Evolutionary conservation across 2,888 invertebrate species (phyloP), one percentile per base, ranked within the genome.

Genomic region (Salticus scenicus): DNA sequence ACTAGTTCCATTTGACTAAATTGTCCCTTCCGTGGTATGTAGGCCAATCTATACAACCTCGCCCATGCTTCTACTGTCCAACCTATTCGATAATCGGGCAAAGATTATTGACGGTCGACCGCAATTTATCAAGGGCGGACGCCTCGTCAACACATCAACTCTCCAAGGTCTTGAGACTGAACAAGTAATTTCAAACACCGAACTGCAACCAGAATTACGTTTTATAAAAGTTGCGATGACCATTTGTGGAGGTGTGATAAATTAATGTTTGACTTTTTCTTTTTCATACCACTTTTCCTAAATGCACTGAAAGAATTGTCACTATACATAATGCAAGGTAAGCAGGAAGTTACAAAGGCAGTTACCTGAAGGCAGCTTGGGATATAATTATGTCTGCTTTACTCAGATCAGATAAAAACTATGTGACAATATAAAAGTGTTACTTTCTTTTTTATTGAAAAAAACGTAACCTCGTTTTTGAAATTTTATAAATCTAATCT

Each of bases 51-150:
- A 27, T 33, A 17, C 2, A n/a, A 47, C 79, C 78, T 78, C 84
- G 74, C 84, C 84, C 77, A 66, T 76, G 42, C 24, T 33, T 31
- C 10, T 41, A n/a, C 57, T 57, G 57, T 57, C 57, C 57, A 57
- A 24, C 24, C 8, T 57, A 24, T 57, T 76, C 82, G 63, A 37
- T 76, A 76, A 83, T 83, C 74, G 72, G 76, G 66, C 57, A 71
- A 76, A 31, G 72, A 47, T 71, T 76, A 83, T 83, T 83, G 82
- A 76, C 76, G 76, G 76, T 57, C 76, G 82, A 76, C 82, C 76
- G 82, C 82, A 75, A 82, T 82, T 33, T 63, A 75, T 82, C 76
- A 83, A 83, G 76, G 81, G 82, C 71, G 72, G 71, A 31, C 30
- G 71, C 33, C 72, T 31, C 74, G 81, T 81, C 69, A 69, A 81